Evolutionary conservation across 2,113 vertebrate species (phyloP).

Genomic region (Corynorhinus townsendii): DNA sequence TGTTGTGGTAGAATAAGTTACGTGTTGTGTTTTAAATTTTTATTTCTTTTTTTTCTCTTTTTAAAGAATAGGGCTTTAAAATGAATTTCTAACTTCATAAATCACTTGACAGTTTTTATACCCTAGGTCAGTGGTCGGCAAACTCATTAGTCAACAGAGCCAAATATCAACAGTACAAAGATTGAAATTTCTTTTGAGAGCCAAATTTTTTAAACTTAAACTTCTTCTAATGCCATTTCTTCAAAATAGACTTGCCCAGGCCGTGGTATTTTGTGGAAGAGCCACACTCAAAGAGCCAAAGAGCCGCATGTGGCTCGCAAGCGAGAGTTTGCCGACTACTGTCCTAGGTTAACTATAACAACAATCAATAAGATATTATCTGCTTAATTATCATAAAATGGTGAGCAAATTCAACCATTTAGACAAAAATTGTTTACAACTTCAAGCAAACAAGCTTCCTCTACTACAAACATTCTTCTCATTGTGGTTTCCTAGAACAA

Average conservation of each 20-base stretch:
- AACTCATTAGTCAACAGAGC: too few species aligned
- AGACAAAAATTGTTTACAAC: not conserved
- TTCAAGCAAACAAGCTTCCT: not conserved
- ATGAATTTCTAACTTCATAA: constrained; percentile 17
- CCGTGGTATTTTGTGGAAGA: too few species aligned
- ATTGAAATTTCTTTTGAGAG: too few species aligned
- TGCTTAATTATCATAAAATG: constrained; percentile 7
- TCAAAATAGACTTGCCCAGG: too few species aligned
- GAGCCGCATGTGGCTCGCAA: too few species aligned
- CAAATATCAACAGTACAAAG: too few species aligned
- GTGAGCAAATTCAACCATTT: not conserved
- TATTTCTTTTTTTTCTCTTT: not conserved
- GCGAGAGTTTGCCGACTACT: too few species aligned
- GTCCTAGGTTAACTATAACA: constrained; percentile 2
- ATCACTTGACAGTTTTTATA: not conserved
- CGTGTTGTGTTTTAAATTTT: not conserved
- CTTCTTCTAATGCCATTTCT: too few species aligned
- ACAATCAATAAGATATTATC: not conserved
- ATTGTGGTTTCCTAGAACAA: not conserved
- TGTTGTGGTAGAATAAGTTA: not conserved
- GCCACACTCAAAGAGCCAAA: too few species aligned
- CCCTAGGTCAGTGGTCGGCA: not conserved
- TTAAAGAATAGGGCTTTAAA: not conserved
- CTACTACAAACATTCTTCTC: not conserved
- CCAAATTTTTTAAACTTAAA: too few species aligned